phyloP scores from a whole-genome alignment of 2,888 invertebrate species.

The Gastrophysa polygoni region DNA sequence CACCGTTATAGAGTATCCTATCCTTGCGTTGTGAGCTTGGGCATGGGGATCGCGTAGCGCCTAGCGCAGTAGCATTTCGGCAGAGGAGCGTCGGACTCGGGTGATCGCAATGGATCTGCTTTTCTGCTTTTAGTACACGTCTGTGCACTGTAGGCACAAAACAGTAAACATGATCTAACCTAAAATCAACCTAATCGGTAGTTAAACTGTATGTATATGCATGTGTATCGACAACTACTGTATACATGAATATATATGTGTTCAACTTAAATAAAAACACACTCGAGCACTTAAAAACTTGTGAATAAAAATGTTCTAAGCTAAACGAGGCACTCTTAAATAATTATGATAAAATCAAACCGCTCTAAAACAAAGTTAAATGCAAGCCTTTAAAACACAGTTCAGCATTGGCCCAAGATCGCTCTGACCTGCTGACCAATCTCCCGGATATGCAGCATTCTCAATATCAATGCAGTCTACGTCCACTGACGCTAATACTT shows the following conservation, averaged over 20 bases:
- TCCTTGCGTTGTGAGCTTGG: conserved; percentile 7
- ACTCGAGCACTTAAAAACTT: conserved; percentile 33
- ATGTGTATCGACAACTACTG: conserved; percentile 55
- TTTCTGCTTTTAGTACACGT: conserved; percentile 56
- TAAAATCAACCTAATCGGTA: conserved; percentile 52
- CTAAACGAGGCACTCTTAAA: conserved; percentile 34
- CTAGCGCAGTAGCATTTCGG: conserved; percentile 56
- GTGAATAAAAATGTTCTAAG: conserved; percentile 36
- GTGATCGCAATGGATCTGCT: conserved; percentile 49
- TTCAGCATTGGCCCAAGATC: conserved; percentile 54
- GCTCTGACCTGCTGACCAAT: conserved; percentile 43
- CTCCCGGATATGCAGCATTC: conserved; percentile 58
- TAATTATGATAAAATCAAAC: conserved; percentile 33
- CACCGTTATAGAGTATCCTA: conserved; percentile 11
- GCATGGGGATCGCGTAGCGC: conserved; percentile 46
- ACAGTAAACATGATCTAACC: conserved; percentile 58
- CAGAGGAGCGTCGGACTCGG: conserved; percentile 48
- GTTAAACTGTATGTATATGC: conserved; percentile 55
- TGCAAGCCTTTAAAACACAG: conserved; percentile 36
- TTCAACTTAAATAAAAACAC: conserved; percentile 31
- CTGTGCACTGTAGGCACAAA: conserved; percentile 57
- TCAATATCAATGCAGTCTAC: conserved; percentile 55
- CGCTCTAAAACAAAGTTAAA: conserved; percentile 35
- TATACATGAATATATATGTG: conserved; percentile 47
- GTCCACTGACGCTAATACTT: conserved; percentile 57